Percentiles rank a stretch among this genome's conserved stretches.
These are phyloP conservation scores for Tenodera sinensis DNA, from an alignment of 2,888 invertebrate species.

Conservation along the genomic window DNA sequence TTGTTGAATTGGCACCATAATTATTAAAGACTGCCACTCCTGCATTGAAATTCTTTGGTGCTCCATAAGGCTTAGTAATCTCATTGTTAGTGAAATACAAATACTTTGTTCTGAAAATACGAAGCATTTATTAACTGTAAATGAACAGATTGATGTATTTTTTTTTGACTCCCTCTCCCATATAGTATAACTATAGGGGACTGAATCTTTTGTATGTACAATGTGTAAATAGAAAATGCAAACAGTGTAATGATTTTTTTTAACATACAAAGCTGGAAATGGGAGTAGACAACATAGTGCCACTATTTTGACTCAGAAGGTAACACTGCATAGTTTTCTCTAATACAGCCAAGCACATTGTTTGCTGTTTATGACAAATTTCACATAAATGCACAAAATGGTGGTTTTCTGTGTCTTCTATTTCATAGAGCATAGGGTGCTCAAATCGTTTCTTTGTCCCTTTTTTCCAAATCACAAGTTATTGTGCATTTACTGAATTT, in stretches of 20 bases:
- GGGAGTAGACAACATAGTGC: background rate
- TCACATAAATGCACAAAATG: background rate
- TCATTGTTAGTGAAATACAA: background rate
- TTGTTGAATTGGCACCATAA: conserved; percentile 1
- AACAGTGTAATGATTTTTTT: background rate
- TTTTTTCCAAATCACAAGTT: background rate
- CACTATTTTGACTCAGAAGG: background rate
- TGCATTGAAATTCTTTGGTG: conserved; percentile 3
- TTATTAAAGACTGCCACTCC: background rate
- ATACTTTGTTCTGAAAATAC: background rate
- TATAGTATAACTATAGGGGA: background rate
- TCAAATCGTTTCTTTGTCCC: background rate
- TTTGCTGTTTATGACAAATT: background rate
- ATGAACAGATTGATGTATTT: background rate
- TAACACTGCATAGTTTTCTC: background rate
- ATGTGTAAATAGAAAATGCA: background rate
- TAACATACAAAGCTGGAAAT: background rate
- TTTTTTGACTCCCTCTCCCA: background rate
- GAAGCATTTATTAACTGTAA: conserved; percentile 17
- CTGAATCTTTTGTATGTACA: conserved; percentile 1
- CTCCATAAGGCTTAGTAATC: conserved; percentile 4
- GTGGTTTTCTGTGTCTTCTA: background rate
- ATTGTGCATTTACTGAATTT: background rate
- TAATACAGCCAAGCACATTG: background rate
- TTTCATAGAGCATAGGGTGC: background rate